Evolutionary conservation across 2,113 vertebrate species (phyloP).

Genomic region (Australoheros scitulus): DNA sequence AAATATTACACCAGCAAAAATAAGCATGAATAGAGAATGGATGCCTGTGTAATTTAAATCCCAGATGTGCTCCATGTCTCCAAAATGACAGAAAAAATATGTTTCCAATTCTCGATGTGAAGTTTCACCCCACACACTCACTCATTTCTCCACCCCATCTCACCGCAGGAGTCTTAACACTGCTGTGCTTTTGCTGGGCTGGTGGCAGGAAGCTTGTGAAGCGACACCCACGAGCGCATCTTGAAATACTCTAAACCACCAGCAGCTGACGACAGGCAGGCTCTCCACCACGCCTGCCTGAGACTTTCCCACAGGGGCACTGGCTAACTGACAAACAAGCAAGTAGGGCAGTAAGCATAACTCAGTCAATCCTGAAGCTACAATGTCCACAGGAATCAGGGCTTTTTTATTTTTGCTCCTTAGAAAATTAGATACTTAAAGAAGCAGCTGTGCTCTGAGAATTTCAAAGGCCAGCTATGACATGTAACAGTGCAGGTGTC

Average conservation of each 20-base stretch:
- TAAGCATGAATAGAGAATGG: neutral
- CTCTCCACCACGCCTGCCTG: slow-evolving; percentile 23
- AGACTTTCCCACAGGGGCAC: slow-evolving; percentile 49
- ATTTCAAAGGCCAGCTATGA: neutral
- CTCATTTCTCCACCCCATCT: slow-evolving; percentile 34
- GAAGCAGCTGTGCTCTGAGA: neutral
- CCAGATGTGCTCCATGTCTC: slow-evolving; percentile 6
- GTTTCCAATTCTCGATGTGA: slow-evolving; percentile 24
- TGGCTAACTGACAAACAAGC: slow-evolving; percentile 17
- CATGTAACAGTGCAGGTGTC: neutral
- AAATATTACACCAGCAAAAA: neutral
- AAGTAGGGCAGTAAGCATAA: neutral
- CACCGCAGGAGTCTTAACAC: slow-evolving; percentile 59
- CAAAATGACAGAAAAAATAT: slow-evolving; percentile 21
- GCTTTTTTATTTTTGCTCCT: neutral
- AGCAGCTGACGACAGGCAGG: slow-evolving; percentile 51
- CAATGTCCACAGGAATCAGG: neutral
- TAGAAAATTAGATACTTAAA: neutral
- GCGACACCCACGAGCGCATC: slow-evolving; percentile 67
- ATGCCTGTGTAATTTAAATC: slow-evolving; percentile 13
- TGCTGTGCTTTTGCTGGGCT: slow-evolving; percentile 27
- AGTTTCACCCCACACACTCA: slow-evolving; percentile 7
- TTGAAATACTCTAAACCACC: slow-evolving; percentile 72
- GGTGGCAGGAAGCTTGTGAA: slow-evolving; percentile 53
- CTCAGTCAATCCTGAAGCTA: neutral